Percentiles rank a stretch among this genome's conserved stretches.
Conservation (phyloP, 2,888 invertebrate species). For the Keiferia lycopersicella region DNA sequence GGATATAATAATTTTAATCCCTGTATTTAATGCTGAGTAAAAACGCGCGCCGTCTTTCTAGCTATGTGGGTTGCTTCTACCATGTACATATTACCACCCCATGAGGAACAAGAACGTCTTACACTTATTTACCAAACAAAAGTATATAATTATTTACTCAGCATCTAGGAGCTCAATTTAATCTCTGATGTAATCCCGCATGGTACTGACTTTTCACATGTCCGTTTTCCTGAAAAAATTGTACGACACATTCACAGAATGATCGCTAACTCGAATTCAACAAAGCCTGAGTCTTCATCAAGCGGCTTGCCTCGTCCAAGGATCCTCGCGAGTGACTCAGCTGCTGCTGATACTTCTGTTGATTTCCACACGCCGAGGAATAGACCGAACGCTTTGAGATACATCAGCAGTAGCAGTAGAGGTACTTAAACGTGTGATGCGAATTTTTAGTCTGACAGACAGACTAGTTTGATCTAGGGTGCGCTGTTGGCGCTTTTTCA, state of each 20-base stretch:
- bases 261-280: slow-evolving; percentile 52
- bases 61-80: too few relatives aligned
- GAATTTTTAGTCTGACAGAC: too few relatives aligned
- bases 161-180: too few relatives aligned
- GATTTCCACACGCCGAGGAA: slow-evolving; percentile 63
- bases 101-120: too few relatives aligned
- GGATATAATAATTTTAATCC: too few relatives aligned
- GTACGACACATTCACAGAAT: background rate
- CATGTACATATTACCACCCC: too few relatives aligned
- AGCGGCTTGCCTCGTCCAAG: slow-evolving; percentile 47
- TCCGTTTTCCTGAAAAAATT: background rate
- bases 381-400: slow-evolving; percentile 63
- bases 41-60: too few relatives aligned
- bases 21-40: too few relatives aligned
- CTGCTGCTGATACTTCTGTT: slow-evolving; percentile 52
- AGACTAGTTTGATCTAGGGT: too few relatives aligned
- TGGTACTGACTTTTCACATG: background rate
- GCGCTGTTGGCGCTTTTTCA: too few relatives aligned
- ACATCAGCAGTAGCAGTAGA: slow-evolving; percentile 75
- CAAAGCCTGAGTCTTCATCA: slow-evolving; percentile 59
- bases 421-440: slow-evolving; percentile 42
- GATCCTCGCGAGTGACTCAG: slow-evolving; percentile 66
- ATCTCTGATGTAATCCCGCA: background rate
- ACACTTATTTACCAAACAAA: too few relatives aligned
- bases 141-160: too few relatives aligned